These are phyloP conservation scores for Saccostrea glomerata DNA, from an alignment of 1,140 invertebrate genomes.

Conservation along the genomic window DNA sequence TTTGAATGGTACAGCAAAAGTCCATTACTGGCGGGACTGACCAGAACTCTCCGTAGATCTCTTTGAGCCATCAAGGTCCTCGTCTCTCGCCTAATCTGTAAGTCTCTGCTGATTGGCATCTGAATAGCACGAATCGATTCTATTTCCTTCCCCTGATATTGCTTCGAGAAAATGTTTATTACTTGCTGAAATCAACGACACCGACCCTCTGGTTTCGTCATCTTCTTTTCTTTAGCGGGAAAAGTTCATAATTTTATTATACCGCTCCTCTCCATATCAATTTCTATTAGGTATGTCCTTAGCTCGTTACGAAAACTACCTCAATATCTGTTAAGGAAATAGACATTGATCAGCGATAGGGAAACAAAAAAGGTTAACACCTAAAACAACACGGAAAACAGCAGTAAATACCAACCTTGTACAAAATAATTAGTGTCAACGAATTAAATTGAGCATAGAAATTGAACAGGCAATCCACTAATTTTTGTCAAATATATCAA, in stretches of 20 bases:
- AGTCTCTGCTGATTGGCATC: constrained; percentile 19
- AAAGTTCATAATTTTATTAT: constrained; percentile 30
- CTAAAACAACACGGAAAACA: background rate
- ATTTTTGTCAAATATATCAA: too few species aligned
- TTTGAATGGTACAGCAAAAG: background rate
- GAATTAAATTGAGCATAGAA: background rate
- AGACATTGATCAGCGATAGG: background rate
- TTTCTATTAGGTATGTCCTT: constrained; percentile 25
- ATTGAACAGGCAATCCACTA: too few species aligned
- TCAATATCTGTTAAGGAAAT: background rate
- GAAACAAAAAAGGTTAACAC: background rate
- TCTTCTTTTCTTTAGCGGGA: background rate
- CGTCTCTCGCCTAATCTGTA: background rate
- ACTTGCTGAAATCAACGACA: constrained; percentile 18
- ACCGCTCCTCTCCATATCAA: constrained; percentile 9
- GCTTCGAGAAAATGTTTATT: constrained; percentile 28
- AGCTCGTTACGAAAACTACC: background rate
- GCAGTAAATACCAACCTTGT: background rate
- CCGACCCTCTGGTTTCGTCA: constrained; percentile 23
- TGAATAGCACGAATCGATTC: constrained; percentile 18
- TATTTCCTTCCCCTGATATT: constrained; percentile 15
- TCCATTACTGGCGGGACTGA: background rate
- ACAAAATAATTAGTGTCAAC: background rate
- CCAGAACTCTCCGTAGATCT: background rate
- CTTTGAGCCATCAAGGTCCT: background rate